Evolutionary conservation across 2,888 invertebrate genomes (phyloP).

Genomic region (Zhengitettix transpicula): DNA sequence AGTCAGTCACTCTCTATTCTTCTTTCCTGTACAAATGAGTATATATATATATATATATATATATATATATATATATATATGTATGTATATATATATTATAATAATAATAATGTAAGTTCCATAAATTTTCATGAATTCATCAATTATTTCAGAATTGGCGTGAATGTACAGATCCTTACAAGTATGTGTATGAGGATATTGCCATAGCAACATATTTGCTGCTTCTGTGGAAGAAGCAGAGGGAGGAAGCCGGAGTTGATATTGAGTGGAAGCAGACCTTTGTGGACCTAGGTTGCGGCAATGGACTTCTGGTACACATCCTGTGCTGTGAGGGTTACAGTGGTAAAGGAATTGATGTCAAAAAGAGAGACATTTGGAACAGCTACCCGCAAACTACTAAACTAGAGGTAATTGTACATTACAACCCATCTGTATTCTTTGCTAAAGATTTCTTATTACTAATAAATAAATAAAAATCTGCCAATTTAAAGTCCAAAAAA

Average conservation of each 20-base stretch:
- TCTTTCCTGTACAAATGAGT: no score
- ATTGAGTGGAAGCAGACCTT: slow-evolving; percentile 39
- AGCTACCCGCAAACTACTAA: slow-evolving; percentile 45
- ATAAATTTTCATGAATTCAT: not conserved
- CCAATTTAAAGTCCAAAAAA: no score
- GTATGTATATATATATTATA: no score
- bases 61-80: no score
- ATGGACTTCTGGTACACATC: slow-evolving; percentile 82
- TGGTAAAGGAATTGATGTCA: slow-evolving; percentile 71
- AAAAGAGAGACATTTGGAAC: slow-evolving; percentile 78
- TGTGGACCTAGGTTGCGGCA: slow-evolving; percentile 94
- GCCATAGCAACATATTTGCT: slow-evolving; percentile 82
- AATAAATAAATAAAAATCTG: no score
- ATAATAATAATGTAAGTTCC: not conserved
- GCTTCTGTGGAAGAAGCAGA: slow-evolving; percentile 54
- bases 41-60: no score
- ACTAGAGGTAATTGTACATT: slow-evolving; percentile 37
- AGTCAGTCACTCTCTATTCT: no score
- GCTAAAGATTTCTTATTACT: no score
- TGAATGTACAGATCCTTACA: slow-evolving; percentile 82
- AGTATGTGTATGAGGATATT: slow-evolving; percentile 92
- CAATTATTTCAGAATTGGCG: slow-evolving; percentile 55
- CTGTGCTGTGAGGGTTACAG: slow-evolving; percentile 65
- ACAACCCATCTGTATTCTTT: no score
- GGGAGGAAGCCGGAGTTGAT: slow-evolving; percentile 23